Conservation (phyloP, 2,797 vertebrate species). For the Sebastes vulpes region DNA sequence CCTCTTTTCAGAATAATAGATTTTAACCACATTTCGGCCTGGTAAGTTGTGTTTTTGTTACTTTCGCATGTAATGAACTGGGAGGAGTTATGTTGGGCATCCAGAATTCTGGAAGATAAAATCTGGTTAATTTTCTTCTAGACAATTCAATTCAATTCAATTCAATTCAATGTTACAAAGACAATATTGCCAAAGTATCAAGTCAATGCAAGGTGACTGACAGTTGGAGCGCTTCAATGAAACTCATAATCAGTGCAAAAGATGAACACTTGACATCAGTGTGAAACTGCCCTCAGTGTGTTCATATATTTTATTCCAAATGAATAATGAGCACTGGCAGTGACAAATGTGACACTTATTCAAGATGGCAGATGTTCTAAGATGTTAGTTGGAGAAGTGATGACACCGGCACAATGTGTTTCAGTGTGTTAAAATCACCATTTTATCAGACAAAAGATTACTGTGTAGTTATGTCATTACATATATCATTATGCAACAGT, state of each 20-base stretch:
- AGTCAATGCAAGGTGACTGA: neutral
- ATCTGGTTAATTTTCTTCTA: neutral
- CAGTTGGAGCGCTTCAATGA: neutral
- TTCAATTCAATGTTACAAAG: neutral
- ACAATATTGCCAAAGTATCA: neutral
- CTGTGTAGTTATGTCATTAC: slow-evolving; percentile 25
- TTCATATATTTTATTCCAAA: neutral
- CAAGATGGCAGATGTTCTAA: neutral
- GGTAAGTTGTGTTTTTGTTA: neutral
- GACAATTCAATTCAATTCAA: neutral
- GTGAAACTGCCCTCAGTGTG: neutral
- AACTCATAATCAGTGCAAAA: neutral
- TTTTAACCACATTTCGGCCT: neutral
- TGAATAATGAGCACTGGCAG: neutral
- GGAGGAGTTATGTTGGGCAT: neutral
- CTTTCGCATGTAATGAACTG: neutral
- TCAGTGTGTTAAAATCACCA: neutral
- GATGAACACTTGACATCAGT: neutral
- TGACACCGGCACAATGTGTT: neutral
- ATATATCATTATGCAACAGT: slow-evolving; percentile 38
- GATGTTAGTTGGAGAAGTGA: slow-evolving; percentile 7
- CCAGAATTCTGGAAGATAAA: neutral
- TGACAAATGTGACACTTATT: neutral
- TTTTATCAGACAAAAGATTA: slow-evolving; percentile 12
- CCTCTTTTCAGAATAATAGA: neutral